phyloP scores from a whole-genome alignment of 2,888 invertebrate species.

The Lochmaea crataegi region DNA sequence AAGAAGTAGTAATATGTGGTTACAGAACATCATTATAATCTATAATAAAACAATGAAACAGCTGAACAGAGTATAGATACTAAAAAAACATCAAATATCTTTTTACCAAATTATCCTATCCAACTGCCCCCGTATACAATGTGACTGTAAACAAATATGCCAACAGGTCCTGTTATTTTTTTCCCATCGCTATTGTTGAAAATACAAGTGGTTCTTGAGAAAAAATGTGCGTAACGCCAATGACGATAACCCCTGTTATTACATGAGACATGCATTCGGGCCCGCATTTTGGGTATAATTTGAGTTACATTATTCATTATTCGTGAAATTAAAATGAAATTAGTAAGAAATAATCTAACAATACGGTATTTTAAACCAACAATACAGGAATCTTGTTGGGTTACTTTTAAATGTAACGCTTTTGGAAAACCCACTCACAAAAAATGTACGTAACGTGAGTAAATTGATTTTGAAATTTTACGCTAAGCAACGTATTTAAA shows the following conservation, averaged over 20 bases:
- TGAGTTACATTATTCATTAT: conserved; percentile 33
- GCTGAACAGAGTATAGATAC: no score
- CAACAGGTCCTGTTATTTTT: no score
- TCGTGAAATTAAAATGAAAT: conserved; percentile 30
- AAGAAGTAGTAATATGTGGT: no score
- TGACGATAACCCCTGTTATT: conserved; percentile 26
- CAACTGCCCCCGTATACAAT: no score
- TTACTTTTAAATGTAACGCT: conserved; percentile 11
- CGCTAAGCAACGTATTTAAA: background rate
- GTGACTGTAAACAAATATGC: no score
- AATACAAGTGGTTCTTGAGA: background rate
- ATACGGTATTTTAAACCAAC: conserved; percentile 27
- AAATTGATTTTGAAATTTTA: background rate
- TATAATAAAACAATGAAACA: no score
- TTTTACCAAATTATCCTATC: no score
- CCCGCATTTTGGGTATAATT: conserved; percentile 26
- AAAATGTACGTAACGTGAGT: background rate
- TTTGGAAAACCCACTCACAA: background rate
- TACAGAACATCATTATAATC: no score
- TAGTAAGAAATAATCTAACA: conserved; percentile 27
- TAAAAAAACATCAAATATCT: no score
- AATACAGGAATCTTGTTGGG: conserved; percentile 19
- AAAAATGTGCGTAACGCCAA: conserved; percentile 7
- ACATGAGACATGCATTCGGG: conserved; percentile 23
- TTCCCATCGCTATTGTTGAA: background rate